Conservation (phyloP, 2,888 invertebrate genomes). For the Apamea monoglypha region DNA sequence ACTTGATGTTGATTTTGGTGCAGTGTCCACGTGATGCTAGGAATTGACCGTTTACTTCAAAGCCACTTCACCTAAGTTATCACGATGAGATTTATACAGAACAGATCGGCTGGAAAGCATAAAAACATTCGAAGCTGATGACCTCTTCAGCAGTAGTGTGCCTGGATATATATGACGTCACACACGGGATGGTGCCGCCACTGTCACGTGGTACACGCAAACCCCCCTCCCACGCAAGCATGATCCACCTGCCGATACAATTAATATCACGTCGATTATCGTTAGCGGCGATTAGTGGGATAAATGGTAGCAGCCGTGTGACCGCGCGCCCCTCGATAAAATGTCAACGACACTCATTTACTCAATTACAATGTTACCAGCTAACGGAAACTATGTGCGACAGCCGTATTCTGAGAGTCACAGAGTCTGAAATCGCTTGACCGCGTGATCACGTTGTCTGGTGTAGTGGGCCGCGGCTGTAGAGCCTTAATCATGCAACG, state of each 20-base stretch:
- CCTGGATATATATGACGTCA: background rate
- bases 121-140: background rate
- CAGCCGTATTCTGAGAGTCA: background rate
- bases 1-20: too few species aligned
- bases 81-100: background rate
- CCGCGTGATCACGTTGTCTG: background rate
- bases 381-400: background rate
- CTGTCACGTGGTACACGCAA: background rate
- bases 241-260: background rate
- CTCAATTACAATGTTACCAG: constrained; percentile 3
- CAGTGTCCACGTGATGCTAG: background rate
- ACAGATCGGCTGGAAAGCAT: background rate
- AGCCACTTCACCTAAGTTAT: background rate
- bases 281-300: constrained; percentile 4
- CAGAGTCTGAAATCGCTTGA: background rate
- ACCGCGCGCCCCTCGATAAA: background rate
- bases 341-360: constrained; percentile 21
- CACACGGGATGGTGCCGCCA: background rate
- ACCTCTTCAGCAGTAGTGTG: background rate
- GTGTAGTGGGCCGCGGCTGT: background rate
- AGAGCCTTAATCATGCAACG: background rate
- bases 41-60: background rate
- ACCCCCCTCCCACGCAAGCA: background rate
- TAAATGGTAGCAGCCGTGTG: background rate
- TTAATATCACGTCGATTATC: constrained; percentile 17